Evolutionary conservation across 2,888 invertebrate species (phyloP).

Genomic region (Aelia acuminata): DNA sequence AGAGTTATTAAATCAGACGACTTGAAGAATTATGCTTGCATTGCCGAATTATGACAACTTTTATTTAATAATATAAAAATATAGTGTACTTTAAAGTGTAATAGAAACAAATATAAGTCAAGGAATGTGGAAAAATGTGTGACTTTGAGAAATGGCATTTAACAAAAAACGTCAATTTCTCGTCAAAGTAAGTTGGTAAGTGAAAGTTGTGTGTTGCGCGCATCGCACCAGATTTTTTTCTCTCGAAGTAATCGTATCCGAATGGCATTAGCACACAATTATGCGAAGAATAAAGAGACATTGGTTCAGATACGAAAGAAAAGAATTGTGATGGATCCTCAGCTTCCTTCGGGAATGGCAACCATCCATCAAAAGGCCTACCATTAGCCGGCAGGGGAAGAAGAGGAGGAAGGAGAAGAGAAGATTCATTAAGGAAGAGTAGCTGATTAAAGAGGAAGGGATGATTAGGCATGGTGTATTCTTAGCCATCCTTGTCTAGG

Average conservation of each 20-base stretch:
- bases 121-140: no score
- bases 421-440: conserved; percentile 9
- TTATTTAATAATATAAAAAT: no score
- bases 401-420: not conserved
- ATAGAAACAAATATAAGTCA: no score
- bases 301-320: not conserved
- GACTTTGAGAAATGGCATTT: no score
- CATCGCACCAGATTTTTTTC: no score
- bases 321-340: not conserved
- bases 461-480: conserved; percentile 38
- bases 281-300: not conserved
- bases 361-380: not conserved
- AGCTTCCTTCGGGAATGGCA: not conserved
- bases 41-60: no score
- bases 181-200: no score
- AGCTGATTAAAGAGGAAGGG: conserved; percentile 5
- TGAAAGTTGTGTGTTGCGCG: no score
- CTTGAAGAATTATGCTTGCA: no score
- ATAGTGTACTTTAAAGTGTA: no score
- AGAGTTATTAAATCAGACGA: no score
- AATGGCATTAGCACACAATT: not conserved
- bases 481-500: not conserved
- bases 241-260: not conserved
- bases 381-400: not conserved
- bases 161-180: no score